phyloP scores from a whole-genome alignment of 2,888 invertebrate genomes.

The Diabrotica balteata region DNA sequence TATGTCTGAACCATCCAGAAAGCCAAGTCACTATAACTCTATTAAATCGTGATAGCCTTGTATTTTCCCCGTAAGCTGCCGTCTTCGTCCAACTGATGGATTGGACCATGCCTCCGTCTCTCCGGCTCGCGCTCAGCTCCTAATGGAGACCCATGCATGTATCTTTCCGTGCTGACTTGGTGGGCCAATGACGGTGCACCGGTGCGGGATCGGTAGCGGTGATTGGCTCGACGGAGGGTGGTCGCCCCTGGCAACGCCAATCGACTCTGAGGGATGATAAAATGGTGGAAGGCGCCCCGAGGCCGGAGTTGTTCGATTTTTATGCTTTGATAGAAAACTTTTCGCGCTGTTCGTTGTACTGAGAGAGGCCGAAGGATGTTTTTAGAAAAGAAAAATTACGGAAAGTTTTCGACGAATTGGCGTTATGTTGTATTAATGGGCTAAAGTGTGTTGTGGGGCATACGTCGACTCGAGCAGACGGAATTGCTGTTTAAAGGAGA shows the following conservation, averaged over 20 bases:
- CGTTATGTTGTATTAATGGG: no score
- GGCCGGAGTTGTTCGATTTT: constrained; percentile 59
- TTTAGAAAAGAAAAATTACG: no score
- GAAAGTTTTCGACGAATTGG: no score
- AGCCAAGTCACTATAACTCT: constrained; percentile 63
- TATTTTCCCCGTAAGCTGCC: constrained; percentile 40
- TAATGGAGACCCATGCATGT: constrained; percentile 47
- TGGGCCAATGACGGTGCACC: constrained; percentile 51
- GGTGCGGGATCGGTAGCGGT: constrained; percentile 44
- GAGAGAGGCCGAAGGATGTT: not conserved
- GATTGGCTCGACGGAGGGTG: constrained; percentile 56
- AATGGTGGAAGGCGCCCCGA: constrained; percentile 59
- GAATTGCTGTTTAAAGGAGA: no score
- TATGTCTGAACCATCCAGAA: constrained; percentile 60
- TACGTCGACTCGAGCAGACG: no score
- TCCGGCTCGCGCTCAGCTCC: constrained; percentile 56
- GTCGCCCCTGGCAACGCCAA: constrained; percentile 62
- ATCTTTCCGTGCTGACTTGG: constrained; percentile 46
- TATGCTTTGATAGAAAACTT: constrained; percentile 58
- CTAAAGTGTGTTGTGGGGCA: no score
- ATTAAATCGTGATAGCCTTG: constrained; percentile 63
- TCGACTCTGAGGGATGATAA: constrained; percentile 50
- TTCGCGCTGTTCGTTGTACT: constrained; percentile 52
- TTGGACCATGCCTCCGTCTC: constrained; percentile 57
- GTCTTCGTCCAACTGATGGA: constrained; percentile 29